Conservation (phyloP, 2,797 vertebrate genomes). For the Cygnus olor region DNA sequence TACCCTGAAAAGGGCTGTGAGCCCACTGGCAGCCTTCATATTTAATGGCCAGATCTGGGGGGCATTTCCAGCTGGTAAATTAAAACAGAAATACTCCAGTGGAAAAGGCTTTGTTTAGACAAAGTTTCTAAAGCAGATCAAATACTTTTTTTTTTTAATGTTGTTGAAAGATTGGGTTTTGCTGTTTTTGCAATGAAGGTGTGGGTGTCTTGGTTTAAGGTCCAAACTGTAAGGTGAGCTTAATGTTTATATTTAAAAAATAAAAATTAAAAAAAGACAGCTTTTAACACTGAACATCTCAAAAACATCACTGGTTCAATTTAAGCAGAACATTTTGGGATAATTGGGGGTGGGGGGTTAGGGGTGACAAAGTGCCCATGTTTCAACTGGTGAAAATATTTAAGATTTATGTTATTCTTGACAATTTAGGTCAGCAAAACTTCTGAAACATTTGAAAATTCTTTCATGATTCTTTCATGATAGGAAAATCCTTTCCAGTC, state of each 20-base stretch:
- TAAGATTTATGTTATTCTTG: neutral
- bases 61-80: neutral
- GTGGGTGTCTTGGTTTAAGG: neutral
- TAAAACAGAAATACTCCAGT: neutral
- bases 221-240: no score
- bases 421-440: neutral
- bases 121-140: neutral
- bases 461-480: neutral
- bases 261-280: no score
- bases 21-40: neutral
- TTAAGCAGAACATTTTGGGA: neutral
- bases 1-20: neutral
- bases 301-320: neutral
- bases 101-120: neutral
- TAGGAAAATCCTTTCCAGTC: neutral
- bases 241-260: neutral
- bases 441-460: neutral
- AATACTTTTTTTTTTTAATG: neutral
- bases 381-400: neutral
- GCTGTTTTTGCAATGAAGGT: neutral
- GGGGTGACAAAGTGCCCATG: neutral
- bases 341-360: accelerated
- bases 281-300: neutral
- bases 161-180: neutral
- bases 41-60: neutral